Evolutionary conservation across 2,888 invertebrate species (phyloP).

Genomic region (Acutogordius australiensis): DNA sequence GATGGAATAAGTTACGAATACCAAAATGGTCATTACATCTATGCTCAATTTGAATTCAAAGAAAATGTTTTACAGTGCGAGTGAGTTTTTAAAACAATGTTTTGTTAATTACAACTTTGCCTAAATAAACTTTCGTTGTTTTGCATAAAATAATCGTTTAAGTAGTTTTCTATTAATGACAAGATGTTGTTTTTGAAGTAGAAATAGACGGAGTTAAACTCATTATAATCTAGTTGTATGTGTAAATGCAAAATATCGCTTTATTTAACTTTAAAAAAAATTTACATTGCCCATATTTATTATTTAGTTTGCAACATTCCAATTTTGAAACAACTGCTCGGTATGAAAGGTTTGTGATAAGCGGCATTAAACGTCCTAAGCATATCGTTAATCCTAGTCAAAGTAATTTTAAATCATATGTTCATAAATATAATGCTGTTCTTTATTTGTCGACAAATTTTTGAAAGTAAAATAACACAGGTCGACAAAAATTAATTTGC

Average conservation of each 20-base stretch:
- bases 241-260: too few relatives aligned
- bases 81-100: not conserved
- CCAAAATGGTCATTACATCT: not conserved
- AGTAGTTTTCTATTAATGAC: too few relatives aligned
- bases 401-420: not conserved
- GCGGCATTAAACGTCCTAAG: not conserved
- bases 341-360: not conserved
- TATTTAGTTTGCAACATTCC: not conserved
- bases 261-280: not conserved
- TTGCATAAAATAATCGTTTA: too few relatives aligned
- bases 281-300: not conserved
- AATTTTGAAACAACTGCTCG: not conserved
- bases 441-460: too few relatives aligned
- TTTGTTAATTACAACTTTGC: too few relatives aligned
- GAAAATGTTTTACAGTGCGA: not conserved
- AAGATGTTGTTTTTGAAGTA: not conserved
- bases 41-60: not conserved
- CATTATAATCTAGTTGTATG: not conserved
- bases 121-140: too few relatives aligned
- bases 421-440: too few relatives aligned
- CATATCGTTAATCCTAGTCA: not conserved
- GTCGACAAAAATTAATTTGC: not conserved
- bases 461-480: not conserved
- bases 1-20: not conserved
- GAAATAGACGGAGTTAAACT: not conserved